Conservation (phyloP, 2,888 invertebrate species). For the Brachyptera putata region DNA sequence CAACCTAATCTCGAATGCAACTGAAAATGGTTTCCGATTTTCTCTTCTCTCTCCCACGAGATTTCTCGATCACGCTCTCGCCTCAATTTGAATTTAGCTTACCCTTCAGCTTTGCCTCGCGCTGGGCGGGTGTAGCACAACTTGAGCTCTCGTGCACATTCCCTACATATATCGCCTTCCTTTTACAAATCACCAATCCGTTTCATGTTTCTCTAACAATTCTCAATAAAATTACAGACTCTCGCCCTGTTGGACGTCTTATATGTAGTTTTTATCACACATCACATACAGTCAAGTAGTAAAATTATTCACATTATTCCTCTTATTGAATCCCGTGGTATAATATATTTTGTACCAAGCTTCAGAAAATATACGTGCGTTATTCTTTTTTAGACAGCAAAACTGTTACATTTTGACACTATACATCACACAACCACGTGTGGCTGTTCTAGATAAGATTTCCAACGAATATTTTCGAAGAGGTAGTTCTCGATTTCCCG, state of each 20-base stretch:
- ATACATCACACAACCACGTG: not conserved
- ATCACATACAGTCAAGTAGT: too few relatives aligned
- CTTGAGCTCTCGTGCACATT: not conserved
- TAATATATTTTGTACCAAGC: not conserved
- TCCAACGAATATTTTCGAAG: not conserved
- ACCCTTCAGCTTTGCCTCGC: not conserved
- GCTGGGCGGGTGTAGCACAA: too few relatives aligned
- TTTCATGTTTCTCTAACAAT: conserved; percentile 2
- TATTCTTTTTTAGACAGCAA: not conserved
- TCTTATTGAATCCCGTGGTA: not conserved
- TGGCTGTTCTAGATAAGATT: not conserved
- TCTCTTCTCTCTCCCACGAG: not conserved
- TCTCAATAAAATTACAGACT: not conserved
- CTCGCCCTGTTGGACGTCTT: too few relatives aligned
- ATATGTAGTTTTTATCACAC: too few relatives aligned
- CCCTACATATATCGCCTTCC: too few relatives aligned
- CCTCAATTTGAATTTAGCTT: conserved; percentile 7
- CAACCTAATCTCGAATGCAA: too few relatives aligned
- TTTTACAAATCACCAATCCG: not conserved
- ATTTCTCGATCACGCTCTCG: conserved; percentile 1
- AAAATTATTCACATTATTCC: not conserved
- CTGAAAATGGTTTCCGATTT: too few relatives aligned
- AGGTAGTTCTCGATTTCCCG: not conserved
- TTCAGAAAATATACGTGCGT: not conserved
- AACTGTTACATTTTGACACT: conserved; percentile 8